Percentiles rank a stretch among this genome's conserved stretches.
Evolutionary conservation across 2,797 vertebrate species (phyloP).

Genomic region (Cygnus olor): DNA sequence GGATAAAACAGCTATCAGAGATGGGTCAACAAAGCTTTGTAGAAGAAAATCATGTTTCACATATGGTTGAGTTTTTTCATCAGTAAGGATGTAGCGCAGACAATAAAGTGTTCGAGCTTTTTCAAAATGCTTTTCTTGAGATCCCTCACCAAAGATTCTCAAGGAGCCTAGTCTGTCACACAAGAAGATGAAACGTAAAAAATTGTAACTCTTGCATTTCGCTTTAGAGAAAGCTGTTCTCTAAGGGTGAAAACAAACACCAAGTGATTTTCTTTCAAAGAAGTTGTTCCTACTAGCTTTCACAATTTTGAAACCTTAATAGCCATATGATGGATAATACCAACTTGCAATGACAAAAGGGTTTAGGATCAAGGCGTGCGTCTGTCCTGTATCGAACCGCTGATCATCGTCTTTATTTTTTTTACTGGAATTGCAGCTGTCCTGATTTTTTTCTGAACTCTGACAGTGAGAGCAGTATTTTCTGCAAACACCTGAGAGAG

Average conservation of each 20-base stretch:
- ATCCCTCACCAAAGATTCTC: neutral
- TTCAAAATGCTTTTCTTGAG: neutral
- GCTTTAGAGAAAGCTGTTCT: neutral
- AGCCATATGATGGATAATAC: neutral
- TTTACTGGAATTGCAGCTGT: neutral
- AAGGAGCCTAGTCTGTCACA: neutral
- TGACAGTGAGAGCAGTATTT: neutral
- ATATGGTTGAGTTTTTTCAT: too few species aligned
- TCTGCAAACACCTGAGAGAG: neutral
- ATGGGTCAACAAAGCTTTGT: neutral
- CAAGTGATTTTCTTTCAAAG: neutral
- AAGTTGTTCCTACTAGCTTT: neutral
- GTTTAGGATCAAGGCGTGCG: neutral
- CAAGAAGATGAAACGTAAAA: neutral
- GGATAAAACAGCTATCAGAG: neutral
- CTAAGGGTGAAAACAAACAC: neutral
- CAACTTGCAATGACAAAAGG: neutral
- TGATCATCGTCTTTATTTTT: neutral
- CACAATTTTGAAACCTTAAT: neutral
- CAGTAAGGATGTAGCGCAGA: neutral
- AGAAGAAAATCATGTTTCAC: neutral
- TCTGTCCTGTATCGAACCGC: neutral
- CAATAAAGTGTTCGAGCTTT: neutral
- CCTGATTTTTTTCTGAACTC: accelerated
- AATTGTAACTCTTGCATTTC: neutral